A percentile compares a stretch with the other conserved stretches of the same genome.
Evolutionary conservation across 64 coral and sea anemone species (phyloP).

Genomic region (Actinia tenebrosa): DNA sequence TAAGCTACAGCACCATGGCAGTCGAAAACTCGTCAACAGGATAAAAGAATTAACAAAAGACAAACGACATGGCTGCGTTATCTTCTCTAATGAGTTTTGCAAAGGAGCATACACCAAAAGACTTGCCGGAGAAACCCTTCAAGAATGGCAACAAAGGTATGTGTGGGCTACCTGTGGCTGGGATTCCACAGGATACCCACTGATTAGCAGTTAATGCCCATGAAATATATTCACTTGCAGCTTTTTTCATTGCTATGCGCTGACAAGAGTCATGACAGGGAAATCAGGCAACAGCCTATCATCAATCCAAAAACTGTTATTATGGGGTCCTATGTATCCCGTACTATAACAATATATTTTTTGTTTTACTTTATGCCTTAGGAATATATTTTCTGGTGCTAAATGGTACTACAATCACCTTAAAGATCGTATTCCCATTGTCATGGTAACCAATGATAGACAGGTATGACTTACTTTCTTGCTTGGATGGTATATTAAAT

Average conservation of each 20-base stretch:
- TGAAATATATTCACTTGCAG: neutral
- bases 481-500: too few relatives aligned
- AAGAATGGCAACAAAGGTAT: conserved; percentile 78
- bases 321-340: neutral
- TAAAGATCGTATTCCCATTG: conserved; percentile 46
- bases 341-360: neutral
- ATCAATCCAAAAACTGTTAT: too few relatives aligned
- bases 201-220: too few relatives aligned
- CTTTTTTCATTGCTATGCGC: neutral
- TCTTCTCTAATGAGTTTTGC: conserved; percentile 93
- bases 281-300: too few relatives aligned
- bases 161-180: neutral
- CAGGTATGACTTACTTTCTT: conserved; percentile 32
- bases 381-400: conserved; percentile 66
- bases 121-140: conserved; percentile 63
- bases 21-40: conserved; percentile 49
- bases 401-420: conserved; percentile 80
- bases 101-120: conserved; percentile 57
- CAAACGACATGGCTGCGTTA: conserved; percentile 61
- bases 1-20: conserved; percentile 69
- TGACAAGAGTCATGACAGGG: too few relatives aligned
- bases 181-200: neutral
- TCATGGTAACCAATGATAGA: conserved; percentile 50
- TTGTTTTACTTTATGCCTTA: conserved; percentile 4
- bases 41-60: conserved; percentile 61